These are phyloP conservation scores for Pachypanchax playfairii DNA, from an alignment of 2,113 vertebrate species.

Conservation along the genomic window DNA sequence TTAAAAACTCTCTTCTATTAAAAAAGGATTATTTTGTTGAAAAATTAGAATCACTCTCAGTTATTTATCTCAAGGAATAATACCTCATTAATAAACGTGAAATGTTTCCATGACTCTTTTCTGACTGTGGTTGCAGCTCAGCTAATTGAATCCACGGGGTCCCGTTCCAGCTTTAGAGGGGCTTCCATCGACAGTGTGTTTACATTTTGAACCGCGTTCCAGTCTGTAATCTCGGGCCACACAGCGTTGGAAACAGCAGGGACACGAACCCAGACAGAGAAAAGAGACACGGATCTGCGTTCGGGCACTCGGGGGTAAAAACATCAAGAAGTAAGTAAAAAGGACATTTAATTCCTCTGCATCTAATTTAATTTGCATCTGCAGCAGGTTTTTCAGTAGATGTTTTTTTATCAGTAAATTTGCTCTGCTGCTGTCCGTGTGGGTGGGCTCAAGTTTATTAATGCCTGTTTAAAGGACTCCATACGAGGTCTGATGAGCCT, in stretches of 20 bases:
- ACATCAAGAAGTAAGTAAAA: background rate
- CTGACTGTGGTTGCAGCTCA: too few species aligned
- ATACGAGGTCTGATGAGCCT: slow-evolving; percentile 20
- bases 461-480: slow-evolving; percentile 41
- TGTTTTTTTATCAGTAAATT: slow-evolving; percentile 60
- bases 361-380: slow-evolving; percentile 66
- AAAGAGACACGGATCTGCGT: too few species aligned
- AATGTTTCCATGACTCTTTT: too few species aligned
- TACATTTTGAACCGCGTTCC: slow-evolving; percentile 50
- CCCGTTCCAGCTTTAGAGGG: slow-evolving; percentile 18
- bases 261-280: background rate
- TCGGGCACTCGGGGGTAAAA: too few species aligned
- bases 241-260: slow-evolving; percentile 11
- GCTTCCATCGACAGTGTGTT: slow-evolving; percentile 54
- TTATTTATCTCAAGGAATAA: background rate
- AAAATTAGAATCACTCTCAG: background rate
- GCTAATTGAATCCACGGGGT: slow-evolving; percentile 58
- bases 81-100: too few species aligned
- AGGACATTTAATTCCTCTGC: slow-evolving; percentile 39
- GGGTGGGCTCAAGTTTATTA: slow-evolving; percentile 68
- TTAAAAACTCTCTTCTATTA: slow-evolving; percentile 4
- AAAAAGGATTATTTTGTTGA: background rate
- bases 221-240: slow-evolving; percentile 65
- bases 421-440: slow-evolving; percentile 36
- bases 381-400: slow-evolving; percentile 46